phyloP scores from a whole-genome alignment of 2,797 vertebrate genomes.

The Sebastes ruberrimus region DNA sequence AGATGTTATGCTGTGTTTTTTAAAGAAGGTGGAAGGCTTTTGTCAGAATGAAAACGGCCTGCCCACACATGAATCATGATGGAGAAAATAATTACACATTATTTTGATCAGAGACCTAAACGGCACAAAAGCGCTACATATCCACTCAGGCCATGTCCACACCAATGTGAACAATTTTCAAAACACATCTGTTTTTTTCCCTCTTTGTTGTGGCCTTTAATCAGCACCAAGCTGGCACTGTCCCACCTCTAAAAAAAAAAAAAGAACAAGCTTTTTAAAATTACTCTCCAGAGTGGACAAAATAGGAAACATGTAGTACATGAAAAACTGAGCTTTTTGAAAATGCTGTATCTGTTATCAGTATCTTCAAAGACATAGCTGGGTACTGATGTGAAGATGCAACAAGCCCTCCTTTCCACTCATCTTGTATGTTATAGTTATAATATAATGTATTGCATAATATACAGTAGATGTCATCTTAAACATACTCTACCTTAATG shows the following conservation, averaged over 20 bases:
- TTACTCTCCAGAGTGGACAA: constrained; percentile 10
- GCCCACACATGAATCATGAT: neutral
- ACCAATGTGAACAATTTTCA: constrained; percentile 24
- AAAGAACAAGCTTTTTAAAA: constrained; percentile 12
- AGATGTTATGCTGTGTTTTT: neutral
- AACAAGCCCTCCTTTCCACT: neutral
- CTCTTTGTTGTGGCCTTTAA: constrained; percentile 35
- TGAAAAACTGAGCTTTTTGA: neutral
- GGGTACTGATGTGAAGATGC: neutral
- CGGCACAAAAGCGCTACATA: neutral
- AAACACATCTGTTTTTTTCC: neutral
- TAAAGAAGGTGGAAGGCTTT: neutral
- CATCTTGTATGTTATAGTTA: neutral
- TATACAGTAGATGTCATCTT: neutral
- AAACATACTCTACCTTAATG: neutral
- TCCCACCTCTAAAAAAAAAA: neutral
- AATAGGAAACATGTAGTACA: neutral
- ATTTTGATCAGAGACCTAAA: constrained; percentile 13
- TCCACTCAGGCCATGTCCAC: neutral
- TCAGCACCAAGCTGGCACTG: neutral
- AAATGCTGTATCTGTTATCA: neutral
- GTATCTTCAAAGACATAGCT: neutral
- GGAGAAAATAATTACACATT: constrained; percentile 5
- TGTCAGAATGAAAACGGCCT: neutral
- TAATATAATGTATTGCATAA: neutral